Percentiles rank a stretch among this genome's conserved stretches.
These are phyloP conservation scores for Anas georgica DNA, from an alignment of 2,797 vertebrate species.

Conservation along the genomic window DNA sequence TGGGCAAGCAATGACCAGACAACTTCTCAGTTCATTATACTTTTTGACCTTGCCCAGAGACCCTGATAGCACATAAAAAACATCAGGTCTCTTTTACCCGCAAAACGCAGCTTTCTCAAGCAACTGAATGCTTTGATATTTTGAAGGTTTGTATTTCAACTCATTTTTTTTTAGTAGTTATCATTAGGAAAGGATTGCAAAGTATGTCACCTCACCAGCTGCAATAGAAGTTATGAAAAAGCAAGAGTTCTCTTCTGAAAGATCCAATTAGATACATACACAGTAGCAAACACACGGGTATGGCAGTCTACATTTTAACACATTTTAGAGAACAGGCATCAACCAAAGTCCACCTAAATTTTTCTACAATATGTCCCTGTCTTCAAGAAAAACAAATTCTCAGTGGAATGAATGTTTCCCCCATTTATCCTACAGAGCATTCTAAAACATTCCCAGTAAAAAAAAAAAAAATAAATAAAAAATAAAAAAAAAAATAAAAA, in stretches of 20 bases:
- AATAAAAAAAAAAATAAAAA: background rate
- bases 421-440: background rate
- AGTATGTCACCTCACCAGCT: background rate
- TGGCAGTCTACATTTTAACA: background rate
- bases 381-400: background rate
- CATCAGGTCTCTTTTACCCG: fast-evolving
- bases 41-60: background rate
- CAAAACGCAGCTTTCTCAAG: background rate
- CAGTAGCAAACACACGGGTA: background rate
- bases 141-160: background rate
- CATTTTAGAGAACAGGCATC: background rate
- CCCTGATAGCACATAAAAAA: background rate
- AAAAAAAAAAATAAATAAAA: background rate
- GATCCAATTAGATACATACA: background rate
- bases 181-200: background rate
- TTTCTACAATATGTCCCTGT: background rate
- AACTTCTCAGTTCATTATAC: background rate
- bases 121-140: background rate
- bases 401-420: background rate
- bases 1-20: background rate
- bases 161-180: background rate
- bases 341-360: background rate
- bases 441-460: background rate
- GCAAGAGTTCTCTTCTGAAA: background rate
- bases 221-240: background rate